Percentiles rank a stretch among this genome's conserved stretches.
phyloP scores from a whole-genome alignment of 2,113 vertebrate genomes.

The Petromus typicus region DNA sequence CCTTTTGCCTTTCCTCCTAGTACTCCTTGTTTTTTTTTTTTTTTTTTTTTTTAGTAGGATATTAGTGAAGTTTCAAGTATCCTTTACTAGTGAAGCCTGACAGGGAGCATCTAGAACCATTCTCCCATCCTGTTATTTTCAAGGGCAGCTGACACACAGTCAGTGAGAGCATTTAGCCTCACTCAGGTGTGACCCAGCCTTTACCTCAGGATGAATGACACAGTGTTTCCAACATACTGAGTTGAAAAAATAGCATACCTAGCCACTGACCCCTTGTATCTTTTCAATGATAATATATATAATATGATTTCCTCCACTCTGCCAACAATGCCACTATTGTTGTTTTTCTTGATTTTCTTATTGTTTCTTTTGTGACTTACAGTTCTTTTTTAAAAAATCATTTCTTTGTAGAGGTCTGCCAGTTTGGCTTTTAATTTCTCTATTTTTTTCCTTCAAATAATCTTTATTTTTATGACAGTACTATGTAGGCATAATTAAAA shows the following conservation, averaged over 20 bases:
- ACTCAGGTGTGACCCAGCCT: conserved; percentile 7
- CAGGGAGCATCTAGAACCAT: neutral
- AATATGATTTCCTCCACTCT: neutral
- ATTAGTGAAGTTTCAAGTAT: neutral
- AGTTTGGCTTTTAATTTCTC: neutral
- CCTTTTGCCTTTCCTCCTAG: conserved; percentile 22
- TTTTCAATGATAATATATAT: conserved; percentile 9
- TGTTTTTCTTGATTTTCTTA: conserved; percentile 31
- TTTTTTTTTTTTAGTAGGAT: conserved; percentile 35
- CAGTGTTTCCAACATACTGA: neutral
- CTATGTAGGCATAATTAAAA: neutral
- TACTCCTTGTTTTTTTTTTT: conserved; percentile 49
- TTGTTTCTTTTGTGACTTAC: conserved; percentile 2
- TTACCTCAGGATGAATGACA: neutral
- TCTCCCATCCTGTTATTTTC: neutral
- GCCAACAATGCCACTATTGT: neutral
- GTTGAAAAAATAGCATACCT: neutral
- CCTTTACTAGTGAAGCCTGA: conserved; percentile 8
- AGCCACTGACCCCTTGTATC: neutral
- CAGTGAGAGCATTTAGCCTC: neutral
- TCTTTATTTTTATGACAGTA: conserved; percentile 36
- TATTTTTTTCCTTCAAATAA: neutral
- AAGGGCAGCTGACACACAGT: conserved; percentile 25
- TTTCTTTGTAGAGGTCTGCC: neutral
- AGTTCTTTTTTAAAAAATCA: neutral